Conservation (phyloP, 2,888 invertebrate genomes). For the Cephus pulcher region DNA sequence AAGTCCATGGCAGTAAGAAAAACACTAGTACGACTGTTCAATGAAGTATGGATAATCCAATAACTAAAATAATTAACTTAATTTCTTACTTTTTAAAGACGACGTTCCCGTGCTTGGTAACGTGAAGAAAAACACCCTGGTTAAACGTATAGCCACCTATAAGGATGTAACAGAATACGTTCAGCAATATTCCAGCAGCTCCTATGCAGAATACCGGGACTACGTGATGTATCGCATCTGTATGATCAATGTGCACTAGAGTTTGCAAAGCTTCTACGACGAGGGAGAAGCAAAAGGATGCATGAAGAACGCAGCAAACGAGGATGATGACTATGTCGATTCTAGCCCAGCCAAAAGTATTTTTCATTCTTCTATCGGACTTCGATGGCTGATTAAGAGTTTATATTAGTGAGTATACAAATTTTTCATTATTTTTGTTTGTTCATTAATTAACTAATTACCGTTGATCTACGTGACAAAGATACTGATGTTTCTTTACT, state of each 20-base stretch:
- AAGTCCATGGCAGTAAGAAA: background rate
- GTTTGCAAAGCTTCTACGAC: constrained; percentile 86
- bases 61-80: background rate
- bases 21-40: background rate
- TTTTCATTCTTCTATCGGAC: constrained; percentile 77
- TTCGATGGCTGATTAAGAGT: constrained; percentile 65
- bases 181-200: constrained; percentile 76
- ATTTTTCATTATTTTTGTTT: background rate
- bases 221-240: constrained; percentile 81
- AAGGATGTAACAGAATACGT: constrained; percentile 82
- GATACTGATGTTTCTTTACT: constrained; percentile 43
- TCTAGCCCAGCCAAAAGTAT: constrained; percentile 94
- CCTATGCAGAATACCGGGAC: constrained; percentile 81
- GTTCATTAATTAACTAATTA: constrained; percentile 17
- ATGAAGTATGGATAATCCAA: background rate
- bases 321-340: constrained; percentile 89
- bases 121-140: constrained; percentile 77
- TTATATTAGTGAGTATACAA: background rate
- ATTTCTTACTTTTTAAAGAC: constrained; percentile 67
- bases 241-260: constrained; percentile 79
- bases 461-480: constrained; percentile 44
- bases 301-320: constrained; percentile 83
- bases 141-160: constrained; percentile 85
- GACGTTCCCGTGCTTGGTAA: constrained; percentile 73
- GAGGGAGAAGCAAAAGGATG: constrained; percentile 85